Conservation (phyloP, 2,797 vertebrate species). For the Bovichtus variegatus region DNA sequence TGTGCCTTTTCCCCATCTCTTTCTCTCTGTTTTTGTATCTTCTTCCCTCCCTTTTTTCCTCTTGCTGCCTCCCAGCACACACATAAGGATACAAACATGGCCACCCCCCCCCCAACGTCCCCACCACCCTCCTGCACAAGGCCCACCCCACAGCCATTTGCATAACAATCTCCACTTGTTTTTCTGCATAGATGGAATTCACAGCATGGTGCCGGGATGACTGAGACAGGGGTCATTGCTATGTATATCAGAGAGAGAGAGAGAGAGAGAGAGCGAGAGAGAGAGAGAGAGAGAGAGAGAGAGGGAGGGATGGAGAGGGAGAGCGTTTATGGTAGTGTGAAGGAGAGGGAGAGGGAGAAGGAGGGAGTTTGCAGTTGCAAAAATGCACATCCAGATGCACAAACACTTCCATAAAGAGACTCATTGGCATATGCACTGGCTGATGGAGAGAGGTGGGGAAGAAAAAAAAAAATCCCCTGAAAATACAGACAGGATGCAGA, state of each 20-base stretch:
- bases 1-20: constrained; percentile 11
- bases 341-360: constrained; percentile 21
- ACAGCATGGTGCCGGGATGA: constrained; percentile 85
- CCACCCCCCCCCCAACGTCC: no score
- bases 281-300: constrained; percentile 55
- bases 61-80: constrained; percentile 52
- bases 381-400: constrained; percentile 65
- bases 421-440: constrained; percentile 48
- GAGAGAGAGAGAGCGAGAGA: constrained; percentile 50
- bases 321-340: constrained; percentile 46
- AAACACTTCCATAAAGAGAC: constrained; percentile 71
- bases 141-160: constrained; percentile 85
- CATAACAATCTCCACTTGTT: constrained; percentile 91
- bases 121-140: constrained; percentile 56
- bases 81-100: constrained; percentile 74
- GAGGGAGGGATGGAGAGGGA: constrained; percentile 32
- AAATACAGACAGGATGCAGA: constrained; percentile 55
- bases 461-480: constrained; percentile 41
- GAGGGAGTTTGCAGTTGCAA: constrained; percentile 48
- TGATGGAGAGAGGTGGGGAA: constrained; percentile 50
- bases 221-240: constrained; percentile 87
- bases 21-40: constrained; percentile 35
- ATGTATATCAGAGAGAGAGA: constrained; percentile 83
- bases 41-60: constrained; percentile 21
- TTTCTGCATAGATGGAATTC: constrained; percentile 91